Base-by-base conservation (phyloP, 1,140 invertebrate genomes). In the Gryon sp. region DNA sequence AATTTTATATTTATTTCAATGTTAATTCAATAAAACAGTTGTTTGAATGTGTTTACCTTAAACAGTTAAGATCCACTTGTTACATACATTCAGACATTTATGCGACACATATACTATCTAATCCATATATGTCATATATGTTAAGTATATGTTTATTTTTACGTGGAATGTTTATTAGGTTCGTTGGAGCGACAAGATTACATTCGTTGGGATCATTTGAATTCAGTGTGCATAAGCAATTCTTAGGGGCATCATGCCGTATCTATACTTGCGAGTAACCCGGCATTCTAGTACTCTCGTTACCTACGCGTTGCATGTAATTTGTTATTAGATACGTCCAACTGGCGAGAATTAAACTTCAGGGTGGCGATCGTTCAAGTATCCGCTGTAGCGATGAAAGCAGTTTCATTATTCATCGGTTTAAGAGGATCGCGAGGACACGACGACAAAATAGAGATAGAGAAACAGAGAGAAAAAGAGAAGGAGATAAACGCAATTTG, bases 321-420 rank as follows among this genome's bases (percentile, higher is more conserved):
- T 82, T 84, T 80, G 76, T 83, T 82, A 84, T 82, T 82, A 80
- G 72, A 62, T 40, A 48, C 72, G 59, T 79, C 66, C 63, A 76
- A 62, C 55, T 53, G 46, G 41, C 55, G 72, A 78, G 69, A 81
- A 76, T 66, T 69, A 66, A 74, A 75, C 68, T 78, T 72, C 59
- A 60, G 70, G 59, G 53, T 65, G 59, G 70, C 53, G 75, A 69
- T 76, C 73, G 73, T 48, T 75, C 53, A 66, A 53, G 62, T 63
- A 68, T 55, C 73, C 68, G 68, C 41, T 36, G 48, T 45, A 43
- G 66, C 59, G 77, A 73, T 78, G 78, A 84, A 84, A 84, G 77
- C 53, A 36, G 32, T 53, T 79, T 83, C 82, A 81, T 84, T 83
- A 83, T 83, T 81, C 79, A 81, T 80, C 72, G 65, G 72, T 73